Base-by-base conservation (phyloP, 2,797 vertebrate genomes). In the Apogon talboti region DNA sequence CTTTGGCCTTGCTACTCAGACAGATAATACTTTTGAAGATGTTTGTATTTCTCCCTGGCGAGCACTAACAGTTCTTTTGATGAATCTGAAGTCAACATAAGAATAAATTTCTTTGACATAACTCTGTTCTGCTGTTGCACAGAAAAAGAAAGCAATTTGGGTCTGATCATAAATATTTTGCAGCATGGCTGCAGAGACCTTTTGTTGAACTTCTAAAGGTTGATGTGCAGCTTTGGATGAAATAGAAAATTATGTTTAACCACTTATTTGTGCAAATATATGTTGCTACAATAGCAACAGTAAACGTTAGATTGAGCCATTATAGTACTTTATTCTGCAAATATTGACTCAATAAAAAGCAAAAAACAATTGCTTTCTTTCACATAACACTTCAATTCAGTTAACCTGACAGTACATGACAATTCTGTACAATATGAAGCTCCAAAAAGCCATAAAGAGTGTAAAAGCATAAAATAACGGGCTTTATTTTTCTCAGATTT, bases 81-180 rank as follows among this genome's bases (percentile, higher is more conserved):
- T 65, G 53, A 35, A 73, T 61, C 28, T 67, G 48, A 68, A 66
- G 54, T 53, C 44, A 48, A 45, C 42, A 60, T 63, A 63, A 74
- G 51, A 79, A 61, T 48, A 28, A 64, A 69, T 79, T 81, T 81
- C 45, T 74, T 59, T 65, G 50, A 66, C 48, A 64, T 71, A 48
- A 42, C 58, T 71, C 65, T 71, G 13, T 46, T 56, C 4, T 44
- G n/a, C 45, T 46, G 19, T 11, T 54, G 48, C 48, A 53, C 49
- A 14, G 48, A 64, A 61, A 66, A 51, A 66, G 15, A 54, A 74
- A 67, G 35, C 60, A 73, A 69, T 79, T 79, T 64, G 44, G 78
- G 52, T 70, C 44, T 62, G 64, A 74, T 78, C 59, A 72, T 76
- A 60, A 78, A 82, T 78, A 65, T 80, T 76, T 76, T 61, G 67